Evolutionary conservation across 2,797 vertebrate species (phyloP).

Genomic region (Anolis apletophallus): DNA sequence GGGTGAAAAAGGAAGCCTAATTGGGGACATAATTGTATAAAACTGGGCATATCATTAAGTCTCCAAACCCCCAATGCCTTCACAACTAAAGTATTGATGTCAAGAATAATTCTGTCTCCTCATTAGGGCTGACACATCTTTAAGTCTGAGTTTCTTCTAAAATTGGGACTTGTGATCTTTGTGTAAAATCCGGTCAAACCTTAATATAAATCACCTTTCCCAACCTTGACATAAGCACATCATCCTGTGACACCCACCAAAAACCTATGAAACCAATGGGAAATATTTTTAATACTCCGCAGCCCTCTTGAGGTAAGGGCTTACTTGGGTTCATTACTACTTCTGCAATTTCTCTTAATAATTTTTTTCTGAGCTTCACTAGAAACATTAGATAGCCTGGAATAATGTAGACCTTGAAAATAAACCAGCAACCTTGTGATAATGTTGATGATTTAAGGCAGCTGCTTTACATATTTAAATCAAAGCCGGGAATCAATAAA

Average conservation of each 20-base stretch:
- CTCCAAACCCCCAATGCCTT: too few species aligned
- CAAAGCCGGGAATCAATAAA: slow-evolving; percentile 71
- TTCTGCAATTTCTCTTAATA: background rate
- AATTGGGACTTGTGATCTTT: too few species aligned
- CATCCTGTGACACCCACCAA: background rate
- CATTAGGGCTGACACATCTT: too few species aligned
- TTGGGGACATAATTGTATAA: too few species aligned
- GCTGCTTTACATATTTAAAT: slow-evolving; percentile 71
- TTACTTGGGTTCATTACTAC: too few species aligned
- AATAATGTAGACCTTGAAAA: slow-evolving; percentile 45
- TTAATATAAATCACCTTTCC: too few species aligned
- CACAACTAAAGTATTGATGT: background rate
- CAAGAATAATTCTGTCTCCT: background rate
- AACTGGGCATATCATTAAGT: background rate
- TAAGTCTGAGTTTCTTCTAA: too few species aligned
- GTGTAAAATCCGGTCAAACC: too few species aligned
- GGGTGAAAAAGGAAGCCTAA: background rate
- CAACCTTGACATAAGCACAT: background rate
- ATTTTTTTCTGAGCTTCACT: slow-evolving; percentile 1
- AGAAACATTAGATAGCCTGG: slow-evolving; percentile 3
- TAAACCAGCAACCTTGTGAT: slow-evolving; percentile 22
- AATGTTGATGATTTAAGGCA: slow-evolving; percentile 61
- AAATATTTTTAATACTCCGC: background rate
- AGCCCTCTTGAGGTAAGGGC: background rate
- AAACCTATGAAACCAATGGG: background rate